Evolutionary conservation across 2,113 vertebrate genomes (phyloP).

Genomic region (Lota lota): DNA sequence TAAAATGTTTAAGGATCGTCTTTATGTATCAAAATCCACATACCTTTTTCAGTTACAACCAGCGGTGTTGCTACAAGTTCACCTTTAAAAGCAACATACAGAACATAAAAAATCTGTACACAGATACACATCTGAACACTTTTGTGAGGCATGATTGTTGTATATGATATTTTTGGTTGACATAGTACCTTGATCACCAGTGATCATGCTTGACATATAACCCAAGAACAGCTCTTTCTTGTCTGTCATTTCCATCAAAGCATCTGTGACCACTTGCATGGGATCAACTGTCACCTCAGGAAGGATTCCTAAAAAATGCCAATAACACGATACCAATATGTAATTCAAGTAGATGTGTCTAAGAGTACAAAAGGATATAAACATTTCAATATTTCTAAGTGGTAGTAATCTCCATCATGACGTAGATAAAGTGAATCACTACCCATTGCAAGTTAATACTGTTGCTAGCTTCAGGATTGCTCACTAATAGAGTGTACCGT

Average conservation of each 20-base stretch:
- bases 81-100: conserved; percentile 25
- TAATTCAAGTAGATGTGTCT: no score
- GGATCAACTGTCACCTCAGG: conserved; percentile 66
- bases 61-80: conserved; percentile 30
- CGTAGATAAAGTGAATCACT: no score
- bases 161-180: not conserved
- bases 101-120: not conserved
- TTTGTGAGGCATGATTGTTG: not conserved
- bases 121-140: not conserved
- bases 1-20: not conserved
- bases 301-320: conserved; percentile 48
- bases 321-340: not conserved
- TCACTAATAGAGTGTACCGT: no score
- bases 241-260: conserved; percentile 63
- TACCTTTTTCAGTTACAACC: conserved; percentile 52
- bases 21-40: not conserved
- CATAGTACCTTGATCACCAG: conserved; percentile 63
- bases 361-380: no score
- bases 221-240: conserved; percentile 64
- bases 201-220: conserved; percentile 69
- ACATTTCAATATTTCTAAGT: no score
- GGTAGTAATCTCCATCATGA: no score
- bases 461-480: no score
- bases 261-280: conserved; percentile 69
- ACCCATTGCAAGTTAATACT: no score